Percentiles rank a stretch among this genome's conserved stretches.
These are phyloP conservation scores for Coccyzus lansbergi DNA, from an alignment of 2,797 vertebrate species.

Conservation along the genomic window DNA sequence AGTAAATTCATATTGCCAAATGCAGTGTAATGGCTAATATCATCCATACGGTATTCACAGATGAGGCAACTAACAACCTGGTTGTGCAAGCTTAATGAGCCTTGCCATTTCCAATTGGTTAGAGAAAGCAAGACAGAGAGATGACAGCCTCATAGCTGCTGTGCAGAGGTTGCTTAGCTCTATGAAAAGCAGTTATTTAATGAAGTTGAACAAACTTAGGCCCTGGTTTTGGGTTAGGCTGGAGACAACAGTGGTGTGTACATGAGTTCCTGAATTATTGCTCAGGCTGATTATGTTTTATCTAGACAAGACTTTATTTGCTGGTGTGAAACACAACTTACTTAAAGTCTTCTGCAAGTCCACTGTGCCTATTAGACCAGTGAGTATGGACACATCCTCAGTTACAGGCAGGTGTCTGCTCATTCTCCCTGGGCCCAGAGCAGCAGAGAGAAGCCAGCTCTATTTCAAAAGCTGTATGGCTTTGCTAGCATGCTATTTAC, in stretches of 20 bases:
- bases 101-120: not conserved
- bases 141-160: not conserved
- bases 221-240: not conserved
- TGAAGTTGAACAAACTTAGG: not conserved
- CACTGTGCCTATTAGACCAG: accelerated
- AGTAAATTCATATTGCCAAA: not conserved
- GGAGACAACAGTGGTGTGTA: not conserved
- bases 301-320: not conserved
- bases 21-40: not conserved
- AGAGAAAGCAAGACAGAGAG: not conserved
- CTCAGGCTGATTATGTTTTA: not conserved
- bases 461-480: not conserved
- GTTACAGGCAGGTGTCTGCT: not conserved
- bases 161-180: not conserved
- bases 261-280: not conserved
- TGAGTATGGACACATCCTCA: accelerated
- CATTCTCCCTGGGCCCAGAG: accelerated
- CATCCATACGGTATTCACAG: not conserved
- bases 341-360: not conserved
- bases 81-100: not conserved
- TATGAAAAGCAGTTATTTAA: not conserved
- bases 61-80: not conserved
- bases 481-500: not conserved
- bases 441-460: not conserved
- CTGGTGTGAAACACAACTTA: not conserved